phyloP scores from a whole-genome alignment of 2,797 vertebrate genomes.

The Eulemur mongoz region DNA sequence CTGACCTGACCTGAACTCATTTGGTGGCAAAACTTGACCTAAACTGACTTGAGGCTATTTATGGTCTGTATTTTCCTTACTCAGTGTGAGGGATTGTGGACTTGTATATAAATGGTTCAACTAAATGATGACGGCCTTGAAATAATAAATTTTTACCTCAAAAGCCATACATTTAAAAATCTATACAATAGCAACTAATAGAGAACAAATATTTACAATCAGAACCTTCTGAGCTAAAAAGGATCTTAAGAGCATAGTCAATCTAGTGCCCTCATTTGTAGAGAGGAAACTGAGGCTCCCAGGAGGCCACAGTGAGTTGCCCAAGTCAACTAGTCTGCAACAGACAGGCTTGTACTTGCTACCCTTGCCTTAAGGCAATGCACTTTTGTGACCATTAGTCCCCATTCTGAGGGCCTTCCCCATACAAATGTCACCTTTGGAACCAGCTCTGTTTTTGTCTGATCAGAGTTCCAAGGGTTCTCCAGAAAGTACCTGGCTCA shows the following conservation, averaged over 20 bases:
- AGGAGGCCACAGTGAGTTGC: not conserved
- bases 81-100: not conserved
- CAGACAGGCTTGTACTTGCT: not conserved
- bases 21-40: conserved; percentile 42
- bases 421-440: not conserved
- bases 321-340: not conserved
- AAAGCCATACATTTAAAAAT: not conserved
- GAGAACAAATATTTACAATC: not conserved
- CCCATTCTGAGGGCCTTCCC: not conserved
- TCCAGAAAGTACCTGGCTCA: not conserved
- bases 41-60: conserved; percentile 32
- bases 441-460: not conserved
- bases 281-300: not conserved
- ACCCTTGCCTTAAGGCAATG: not conserved
- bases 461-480: not conserved
- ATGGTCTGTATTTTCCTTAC: conserved; percentile 1
- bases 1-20: not conserved
- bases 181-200: not conserved
- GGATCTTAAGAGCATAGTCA: not conserved
- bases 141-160: conserved; percentile 11
- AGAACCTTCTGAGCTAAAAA: not conserved
- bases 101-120: not conserved
- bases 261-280: not conserved
- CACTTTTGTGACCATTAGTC: not conserved
- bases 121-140: not conserved